Evolutionary conservation across 2,797 vertebrate genomes (phyloP).

Genomic region (Perodicticus potto): DNA sequence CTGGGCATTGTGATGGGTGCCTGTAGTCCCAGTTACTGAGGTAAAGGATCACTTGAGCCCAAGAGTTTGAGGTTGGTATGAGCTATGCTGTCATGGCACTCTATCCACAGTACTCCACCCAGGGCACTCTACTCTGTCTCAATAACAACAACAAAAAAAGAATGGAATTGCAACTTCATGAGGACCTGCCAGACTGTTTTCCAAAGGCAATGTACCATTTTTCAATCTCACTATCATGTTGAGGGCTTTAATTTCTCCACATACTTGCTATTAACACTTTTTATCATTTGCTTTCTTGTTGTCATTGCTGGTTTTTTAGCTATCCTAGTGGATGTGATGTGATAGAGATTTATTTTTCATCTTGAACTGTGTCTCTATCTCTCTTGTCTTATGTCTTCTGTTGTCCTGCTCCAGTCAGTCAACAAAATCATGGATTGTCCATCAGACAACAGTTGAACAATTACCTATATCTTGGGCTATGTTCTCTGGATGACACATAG

Average conservation of each 20-base stretch:
- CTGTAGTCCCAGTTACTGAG: too few relatives aligned
- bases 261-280: not conserved
- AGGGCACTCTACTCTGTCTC: too few relatives aligned
- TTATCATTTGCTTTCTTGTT: not conserved
- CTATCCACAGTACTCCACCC: too few relatives aligned
- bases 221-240: not conserved
- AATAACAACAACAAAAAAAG: too few relatives aligned
- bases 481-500: not conserved
- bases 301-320: not conserved
- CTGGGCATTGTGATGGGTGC: too few relatives aligned
- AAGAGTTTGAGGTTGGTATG: too few relatives aligned
- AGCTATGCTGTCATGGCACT: too few relatives aligned
- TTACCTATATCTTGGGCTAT: not conserved
- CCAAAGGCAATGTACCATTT: not conserved
- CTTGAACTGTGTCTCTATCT: not conserved
- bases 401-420: not conserved
- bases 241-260: not conserved
- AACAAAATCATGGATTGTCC: not conserved
- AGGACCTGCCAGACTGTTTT: not conserved
- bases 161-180: not conserved
- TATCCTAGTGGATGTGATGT: not conserved
- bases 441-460: not conserved
- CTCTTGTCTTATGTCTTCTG: not conserved
- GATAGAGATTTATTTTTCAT: slow-evolving; percentile 3
- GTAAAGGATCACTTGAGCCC: too few relatives aligned